Conservation (phyloP, 1,140 invertebrate genomes). For the Listronotus oregonensis region DNA sequence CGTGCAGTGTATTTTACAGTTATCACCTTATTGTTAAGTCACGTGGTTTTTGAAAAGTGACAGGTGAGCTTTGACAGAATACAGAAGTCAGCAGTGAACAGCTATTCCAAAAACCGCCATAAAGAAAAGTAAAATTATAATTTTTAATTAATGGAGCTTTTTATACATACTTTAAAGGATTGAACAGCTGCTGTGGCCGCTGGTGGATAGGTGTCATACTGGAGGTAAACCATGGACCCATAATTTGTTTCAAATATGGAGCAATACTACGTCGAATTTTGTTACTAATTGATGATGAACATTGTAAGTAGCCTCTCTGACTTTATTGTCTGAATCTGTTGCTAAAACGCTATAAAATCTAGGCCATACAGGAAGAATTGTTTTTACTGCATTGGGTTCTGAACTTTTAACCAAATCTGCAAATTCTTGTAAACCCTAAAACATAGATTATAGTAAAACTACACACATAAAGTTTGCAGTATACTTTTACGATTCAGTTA, state of each 20-base stretch:
- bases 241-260: conserved; percentile 75
- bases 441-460: no score
- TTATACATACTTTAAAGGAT: conserved; percentile 68
- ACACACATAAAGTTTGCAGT: no score
- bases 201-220: conserved; percentile 81
- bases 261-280: conserved; percentile 75
- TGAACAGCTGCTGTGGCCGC: conserved; percentile 73
- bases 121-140: not conserved
- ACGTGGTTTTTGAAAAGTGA: no score
- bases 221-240: conserved; percentile 78
- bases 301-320: conserved; percentile 74
- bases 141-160: not conserved
- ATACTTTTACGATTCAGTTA: no score
- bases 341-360: conserved; percentile 74
- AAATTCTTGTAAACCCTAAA: conserved; percentile 77
- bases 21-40: no score
- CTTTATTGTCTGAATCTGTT: conserved; percentile 76
- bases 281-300: conserved; percentile 71
- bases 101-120: not conserved
- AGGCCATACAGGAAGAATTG: conserved; percentile 77
- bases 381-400: conserved; percentile 65
- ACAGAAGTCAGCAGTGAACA: not conserved
- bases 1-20: no score
- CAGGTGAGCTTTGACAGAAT: no score
- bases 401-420: conserved; percentile 66